Evolutionary conservation across 2,113 vertebrate genomes (phyloP).

Genomic region (Mellivora capensis): DNA sequence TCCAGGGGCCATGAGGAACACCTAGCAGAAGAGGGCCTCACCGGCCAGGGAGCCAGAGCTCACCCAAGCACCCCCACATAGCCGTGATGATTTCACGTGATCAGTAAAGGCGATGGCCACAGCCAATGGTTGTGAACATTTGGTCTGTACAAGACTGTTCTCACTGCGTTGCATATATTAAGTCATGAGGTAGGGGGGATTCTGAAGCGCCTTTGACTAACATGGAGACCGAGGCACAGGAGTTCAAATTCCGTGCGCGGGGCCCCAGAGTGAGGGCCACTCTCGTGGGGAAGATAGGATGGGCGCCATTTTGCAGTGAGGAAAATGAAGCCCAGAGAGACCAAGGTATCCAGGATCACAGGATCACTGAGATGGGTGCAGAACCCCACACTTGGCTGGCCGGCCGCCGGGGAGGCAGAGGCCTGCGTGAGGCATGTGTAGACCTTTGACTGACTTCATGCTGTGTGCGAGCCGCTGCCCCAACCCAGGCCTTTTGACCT

Average conservation of each 20-base stretch:
- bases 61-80: too few species aligned
- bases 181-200: neutral
- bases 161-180: neutral
- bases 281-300: neutral
- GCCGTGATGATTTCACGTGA: accelerated
- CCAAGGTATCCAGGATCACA: neutral
- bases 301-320: neutral
- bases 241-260: neutral
- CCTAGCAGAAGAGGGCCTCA: neutral
- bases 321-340: neutral
- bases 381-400: neutral
- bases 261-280: neutral
- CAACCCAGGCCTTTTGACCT: neutral
- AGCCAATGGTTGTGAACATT: neutral
- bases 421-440: neutral
- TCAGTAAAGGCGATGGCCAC: accelerated
- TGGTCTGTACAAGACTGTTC: neutral
- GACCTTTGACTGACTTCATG: neutral
- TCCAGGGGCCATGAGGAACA: neutral
- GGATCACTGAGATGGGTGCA: neutral
- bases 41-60: neutral
- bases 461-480: neutral
- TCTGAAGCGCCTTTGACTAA: neutral
- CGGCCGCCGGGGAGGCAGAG: accelerated
- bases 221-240: neutral